Evolutionary conservation across 2,113 vertebrate genomes (phyloP).

Genomic region (Hippocampus zosterae): DNA sequence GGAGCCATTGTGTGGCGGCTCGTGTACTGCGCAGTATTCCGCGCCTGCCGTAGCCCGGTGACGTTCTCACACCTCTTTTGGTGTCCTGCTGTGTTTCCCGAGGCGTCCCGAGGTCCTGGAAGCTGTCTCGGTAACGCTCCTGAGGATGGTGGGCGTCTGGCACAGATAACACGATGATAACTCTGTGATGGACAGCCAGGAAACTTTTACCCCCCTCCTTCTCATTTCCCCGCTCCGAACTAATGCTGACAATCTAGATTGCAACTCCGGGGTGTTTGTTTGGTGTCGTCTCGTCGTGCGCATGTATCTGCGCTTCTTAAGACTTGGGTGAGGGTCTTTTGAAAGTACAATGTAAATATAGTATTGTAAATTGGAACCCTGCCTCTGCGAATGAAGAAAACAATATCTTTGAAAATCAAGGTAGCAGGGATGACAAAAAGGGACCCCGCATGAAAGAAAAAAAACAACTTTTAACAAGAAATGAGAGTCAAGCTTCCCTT

Average conservation of each 20-base stretch:
- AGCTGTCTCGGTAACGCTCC: conserved; percentile 62
- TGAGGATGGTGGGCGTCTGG: conserved; percentile 70
- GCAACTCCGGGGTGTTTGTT: conserved; percentile 32
- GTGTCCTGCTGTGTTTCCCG: conserved; percentile 70
- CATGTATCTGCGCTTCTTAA: not conserved
- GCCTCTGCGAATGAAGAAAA: conserved; percentile 30
- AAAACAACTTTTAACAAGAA: conserved; percentile 48
- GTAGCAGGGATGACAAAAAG: conserved; percentile 3
- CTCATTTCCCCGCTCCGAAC: conserved; percentile 31
- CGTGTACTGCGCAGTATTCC: conserved; percentile 27
- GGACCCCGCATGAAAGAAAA: conserved; percentile 23
- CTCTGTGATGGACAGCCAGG: conserved; percentile 64
- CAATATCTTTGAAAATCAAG: conserved; percentile 21
- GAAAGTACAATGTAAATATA: conserved; percentile 18
- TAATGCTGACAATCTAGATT: conserved; percentile 43
- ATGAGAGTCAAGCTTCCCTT: conserved; percentile 34
- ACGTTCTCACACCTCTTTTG: conserved; percentile 68
- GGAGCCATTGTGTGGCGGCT: conserved; percentile 17
- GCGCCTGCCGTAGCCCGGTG: conserved; percentile 53
- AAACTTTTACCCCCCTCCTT: conserved; percentile 52
- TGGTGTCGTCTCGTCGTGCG: not conserved
- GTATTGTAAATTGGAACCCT: conserved; percentile 21
- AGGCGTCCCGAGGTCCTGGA: conserved; percentile 65
- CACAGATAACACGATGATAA: conserved; percentile 69
- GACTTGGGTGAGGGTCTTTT: conserved; percentile 22